Conservation (phyloP, 35 echinoderm and acorn worm species). For the Anneissia japonica region DNA sequence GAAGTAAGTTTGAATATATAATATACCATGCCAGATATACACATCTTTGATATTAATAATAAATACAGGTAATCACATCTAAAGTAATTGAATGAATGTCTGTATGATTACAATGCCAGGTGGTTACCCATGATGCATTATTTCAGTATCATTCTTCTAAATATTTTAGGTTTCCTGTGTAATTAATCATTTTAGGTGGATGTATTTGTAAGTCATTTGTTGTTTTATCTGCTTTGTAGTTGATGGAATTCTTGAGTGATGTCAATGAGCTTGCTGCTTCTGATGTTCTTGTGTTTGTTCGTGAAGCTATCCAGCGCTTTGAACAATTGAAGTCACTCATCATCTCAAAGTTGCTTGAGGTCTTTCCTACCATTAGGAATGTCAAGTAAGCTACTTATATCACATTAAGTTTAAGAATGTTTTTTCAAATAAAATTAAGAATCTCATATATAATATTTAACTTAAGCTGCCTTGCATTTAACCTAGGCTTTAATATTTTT, state of each 20-base stretch:
- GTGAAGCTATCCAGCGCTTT: slow-evolving; percentile 94
- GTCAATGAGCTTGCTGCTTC: slow-evolving; percentile 90
- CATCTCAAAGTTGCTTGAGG: slow-evolving; percentile 79
- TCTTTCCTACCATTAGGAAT: slow-evolving; percentile 81
- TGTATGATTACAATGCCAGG: too few species aligned
- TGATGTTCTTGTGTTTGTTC: slow-evolving; percentile 93
- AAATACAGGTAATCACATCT: too few species aligned
- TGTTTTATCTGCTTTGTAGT: slow-evolving; percentile 32
- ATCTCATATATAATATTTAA: too few species aligned
- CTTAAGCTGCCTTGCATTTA: neutral
- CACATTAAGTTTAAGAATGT: too few species aligned
- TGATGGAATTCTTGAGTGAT: slow-evolving; percentile 99
- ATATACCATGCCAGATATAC: too few species aligned
- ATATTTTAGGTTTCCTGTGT: neutral
- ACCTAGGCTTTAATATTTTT: neutral
- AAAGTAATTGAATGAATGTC: too few species aligned
- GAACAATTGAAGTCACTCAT: slow-evolving; percentile 86
- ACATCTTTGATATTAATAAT: too few species aligned
- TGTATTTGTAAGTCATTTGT: neutral
- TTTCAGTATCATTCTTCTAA: neutral
- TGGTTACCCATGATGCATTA: too few species aligned
- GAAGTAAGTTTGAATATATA: too few species aligned
- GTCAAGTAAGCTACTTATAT: slow-evolving; percentile 69
- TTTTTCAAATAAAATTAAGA: too few species aligned
- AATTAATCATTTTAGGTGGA: neutral